Conservation (phyloP, 2,888 invertebrate genomes). For the Calameuta pallipes region DNA sequence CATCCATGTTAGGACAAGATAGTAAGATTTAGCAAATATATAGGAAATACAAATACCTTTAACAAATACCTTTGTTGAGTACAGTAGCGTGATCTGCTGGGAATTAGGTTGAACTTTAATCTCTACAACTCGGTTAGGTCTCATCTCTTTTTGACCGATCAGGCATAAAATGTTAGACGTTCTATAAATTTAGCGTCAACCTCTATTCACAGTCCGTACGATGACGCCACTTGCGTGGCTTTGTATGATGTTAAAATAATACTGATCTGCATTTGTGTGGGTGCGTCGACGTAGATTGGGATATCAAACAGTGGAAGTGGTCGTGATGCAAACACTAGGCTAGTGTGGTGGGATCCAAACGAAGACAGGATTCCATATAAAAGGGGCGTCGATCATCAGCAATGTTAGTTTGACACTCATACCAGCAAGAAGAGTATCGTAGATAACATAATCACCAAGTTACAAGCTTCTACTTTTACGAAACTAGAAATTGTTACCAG, state of each 20-base stretch:
- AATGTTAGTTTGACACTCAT: constrained; percentile 39
- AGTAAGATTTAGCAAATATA: neutral
- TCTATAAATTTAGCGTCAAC: neutral
- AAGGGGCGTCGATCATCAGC: constrained; percentile 34
- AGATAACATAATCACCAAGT: neutral
- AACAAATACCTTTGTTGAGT: neutral
- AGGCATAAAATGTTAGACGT: neutral
- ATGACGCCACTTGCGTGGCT: neutral
- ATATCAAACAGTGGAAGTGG: neutral
- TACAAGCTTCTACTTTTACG: neutral
- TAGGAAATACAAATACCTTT: too few species aligned
- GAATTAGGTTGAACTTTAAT: neutral
- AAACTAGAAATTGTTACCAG: neutral
- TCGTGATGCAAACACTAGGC: neutral
- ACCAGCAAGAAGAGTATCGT: neutral
- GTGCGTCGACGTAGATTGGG: constrained; percentile 22
- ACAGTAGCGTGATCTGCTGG: neutral
- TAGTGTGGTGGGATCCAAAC: constrained; percentile 7
- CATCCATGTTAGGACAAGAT: neutral
- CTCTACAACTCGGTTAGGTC: neutral
- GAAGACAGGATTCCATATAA: constrained; percentile 50
- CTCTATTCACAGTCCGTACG: neutral
- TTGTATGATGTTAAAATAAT: neutral
- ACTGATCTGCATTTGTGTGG: neutral
- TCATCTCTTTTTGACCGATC: neutral